Evolutionary conservation across 2,113 vertebrate species (phyloP), one percentile per base, ranked within the genome.

Genomic region (Spermophilus dauricus): DNA sequence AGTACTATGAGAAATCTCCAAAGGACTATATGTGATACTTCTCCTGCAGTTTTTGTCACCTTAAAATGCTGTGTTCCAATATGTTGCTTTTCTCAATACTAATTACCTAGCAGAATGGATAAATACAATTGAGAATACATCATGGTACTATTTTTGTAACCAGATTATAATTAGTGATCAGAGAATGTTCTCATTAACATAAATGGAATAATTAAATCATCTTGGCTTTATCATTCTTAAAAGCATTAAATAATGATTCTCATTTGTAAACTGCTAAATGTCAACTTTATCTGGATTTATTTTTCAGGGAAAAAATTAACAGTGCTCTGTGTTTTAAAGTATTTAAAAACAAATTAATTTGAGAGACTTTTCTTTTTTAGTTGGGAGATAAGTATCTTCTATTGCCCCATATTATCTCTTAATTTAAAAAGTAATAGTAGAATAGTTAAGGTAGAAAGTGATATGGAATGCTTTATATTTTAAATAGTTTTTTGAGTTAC

Each of bases 1-100:
- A 98, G 84, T 96, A 58, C 96, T 91, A 73, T 61, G 42, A 93
- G 92, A 98, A 98, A 90, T 98, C 98, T 98, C 98, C 67, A 96
- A 99, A 99, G 98, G 96, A 97, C 97, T 98, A 97, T 96, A 98
- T 98, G 95, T 96, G 83, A 89, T 95, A 94, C 86, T 95, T 70
- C 80, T 93, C 86, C 61, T 98, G 97, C 92, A 97, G 84, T 97
- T 98, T 98, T 96, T 97, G 96, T 97, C 95, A 97, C 97, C 96
- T 97, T 97, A 97, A 98, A 97, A 97, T 89, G 89, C 94, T 95
- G 8, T 97, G 97, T 98, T 97, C 92, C 97, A 97, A 97, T 95
- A 97, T 92, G 98, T 97, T 98, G 80, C 73, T 97, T 72, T 0
- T 2, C 83, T 96, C 97, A 98, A 97, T 97, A 87, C 63, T 98